phyloP scores from a whole-genome alignment of 2,797 vertebrate genomes.

The Esox lucius region DNA sequence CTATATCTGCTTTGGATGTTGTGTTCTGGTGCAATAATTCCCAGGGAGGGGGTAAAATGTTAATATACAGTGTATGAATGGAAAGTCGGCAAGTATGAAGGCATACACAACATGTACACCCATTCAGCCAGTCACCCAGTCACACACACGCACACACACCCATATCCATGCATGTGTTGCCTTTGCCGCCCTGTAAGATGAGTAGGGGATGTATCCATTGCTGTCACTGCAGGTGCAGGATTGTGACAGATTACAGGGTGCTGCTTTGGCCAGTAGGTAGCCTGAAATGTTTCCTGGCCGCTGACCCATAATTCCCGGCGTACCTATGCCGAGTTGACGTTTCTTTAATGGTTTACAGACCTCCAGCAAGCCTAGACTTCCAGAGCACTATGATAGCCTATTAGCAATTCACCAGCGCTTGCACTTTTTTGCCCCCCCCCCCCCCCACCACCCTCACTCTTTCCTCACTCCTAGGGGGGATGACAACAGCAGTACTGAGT shows the following conservation, averaged over 20 bases:
- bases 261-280: constrained; percentile 73
- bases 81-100: no score
- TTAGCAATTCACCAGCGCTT: constrained; percentile 79
- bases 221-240: constrained; percentile 76
- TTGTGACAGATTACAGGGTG: constrained; percentile 79
- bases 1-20: constrained; percentile 63
- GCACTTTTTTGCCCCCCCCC: constrained; percentile 67
- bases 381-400: constrained; percentile 77
- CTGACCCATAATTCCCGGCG: constrained; percentile 81
- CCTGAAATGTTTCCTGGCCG: constrained; percentile 69
- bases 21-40: constrained; percentile 34
- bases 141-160: constrained; percentile 4
- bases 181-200: constrained; percentile 62
- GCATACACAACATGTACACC: no score
- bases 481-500: constrained; percentile 30
- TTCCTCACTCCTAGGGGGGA: constrained; percentile 33
- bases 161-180: constrained; percentile 41
- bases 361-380: constrained; percentile 71
- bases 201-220: constrained; percentile 70
- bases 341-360: constrained; percentile 81
- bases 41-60: constrained; percentile 28
- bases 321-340: constrained; percentile 78
- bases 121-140: no score
- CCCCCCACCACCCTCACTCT: constrained; percentile 28
- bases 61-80: neutral